Conservation (phyloP, 2,113 vertebrate genomes). For the Brevimyrus niger region DNA sequence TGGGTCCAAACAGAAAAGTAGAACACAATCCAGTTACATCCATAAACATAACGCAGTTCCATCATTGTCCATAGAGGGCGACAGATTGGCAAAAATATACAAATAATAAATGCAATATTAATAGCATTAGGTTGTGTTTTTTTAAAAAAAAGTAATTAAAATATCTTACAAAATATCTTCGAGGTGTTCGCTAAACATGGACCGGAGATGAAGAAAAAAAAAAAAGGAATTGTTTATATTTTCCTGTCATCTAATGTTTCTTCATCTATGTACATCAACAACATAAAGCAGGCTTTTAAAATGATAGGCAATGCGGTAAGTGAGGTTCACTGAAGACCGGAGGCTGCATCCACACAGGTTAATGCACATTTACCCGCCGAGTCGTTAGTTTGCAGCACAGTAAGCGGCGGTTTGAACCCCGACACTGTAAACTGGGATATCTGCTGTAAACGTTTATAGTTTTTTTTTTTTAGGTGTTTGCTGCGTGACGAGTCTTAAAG, state of each 20-base stretch:
- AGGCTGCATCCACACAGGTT: conserved; percentile 35
- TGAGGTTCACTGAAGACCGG: conserved; percentile 29
- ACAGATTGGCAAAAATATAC: conserved; percentile 39
- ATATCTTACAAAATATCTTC: conserved; percentile 45
- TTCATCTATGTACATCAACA: conserved; percentile 32
- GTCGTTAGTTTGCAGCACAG: neutral
- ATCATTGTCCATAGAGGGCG: conserved; percentile 14
- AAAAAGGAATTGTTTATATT: conserved; percentile 28
- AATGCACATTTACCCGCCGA: conserved; percentile 26
- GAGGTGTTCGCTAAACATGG: conserved; percentile 30
- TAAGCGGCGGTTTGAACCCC: conserved; percentile 9
- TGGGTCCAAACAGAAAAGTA: conserved; percentile 26
- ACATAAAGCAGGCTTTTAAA: neutral
- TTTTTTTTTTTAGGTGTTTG: neutral
- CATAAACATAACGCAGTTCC: conserved; percentile 31
- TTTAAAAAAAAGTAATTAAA: conserved; percentile 37
- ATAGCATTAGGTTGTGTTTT: conserved; percentile 34
- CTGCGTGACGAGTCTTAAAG: conserved; percentile 29
- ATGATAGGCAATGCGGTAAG: neutral
- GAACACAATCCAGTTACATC: conserved; percentile 51
- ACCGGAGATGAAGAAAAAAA: conserved; percentile 29
- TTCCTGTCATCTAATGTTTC: conserved; percentile 22
- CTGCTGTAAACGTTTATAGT: conserved; percentile 51
- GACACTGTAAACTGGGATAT: conserved; percentile 51
- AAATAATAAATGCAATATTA: conserved; percentile 30